phyloP scores from a whole-genome alignment of 2,888 invertebrate species.

The Kuschelorhynchus macadamiae region DNA sequence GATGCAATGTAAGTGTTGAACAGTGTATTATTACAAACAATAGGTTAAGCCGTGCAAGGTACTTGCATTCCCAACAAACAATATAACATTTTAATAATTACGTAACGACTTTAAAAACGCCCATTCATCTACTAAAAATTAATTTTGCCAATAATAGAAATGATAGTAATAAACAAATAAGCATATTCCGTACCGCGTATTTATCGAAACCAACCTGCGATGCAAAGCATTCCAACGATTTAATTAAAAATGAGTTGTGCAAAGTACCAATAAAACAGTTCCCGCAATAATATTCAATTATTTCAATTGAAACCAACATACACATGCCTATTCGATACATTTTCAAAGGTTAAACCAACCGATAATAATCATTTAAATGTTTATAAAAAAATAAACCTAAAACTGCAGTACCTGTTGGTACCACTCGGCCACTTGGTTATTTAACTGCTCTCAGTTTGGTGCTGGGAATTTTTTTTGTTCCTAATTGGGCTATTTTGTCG shows the following conservation, averaged over 20 bases:
- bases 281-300: conserved; percentile 38
- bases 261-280: conserved; percentile 16
- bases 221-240: conserved; percentile 5
- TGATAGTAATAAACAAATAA: too few species aligned
- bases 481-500: too few species aligned
- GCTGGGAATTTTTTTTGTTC: not conserved
- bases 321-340: conserved; percentile 26
- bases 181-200: too few species aligned
- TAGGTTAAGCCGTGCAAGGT: too few species aligned
- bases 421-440: conserved; percentile 29
- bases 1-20: too few species aligned
- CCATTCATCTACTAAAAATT: too few species aligned
- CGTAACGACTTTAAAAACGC: too few species aligned
- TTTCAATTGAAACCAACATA: conserved; percentile 39
- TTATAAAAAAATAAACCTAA: conserved; percentile 31
- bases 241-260: conserved; percentile 23
- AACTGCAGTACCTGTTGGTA: conserved; percentile 40
- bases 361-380: conserved; percentile 37
- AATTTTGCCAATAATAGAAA: too few species aligned
- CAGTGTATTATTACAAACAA: too few species aligned
- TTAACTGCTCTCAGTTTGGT: conserved; percentile 11
- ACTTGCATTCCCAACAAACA: too few species aligned
- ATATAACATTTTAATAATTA: too few species aligned
- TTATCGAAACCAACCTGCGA: not conserved
- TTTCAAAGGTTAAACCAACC: conserved; percentile 27